Base-by-base conservation (phyloP, 2,888 invertebrate species). In the Eledona agricola region DNA sequence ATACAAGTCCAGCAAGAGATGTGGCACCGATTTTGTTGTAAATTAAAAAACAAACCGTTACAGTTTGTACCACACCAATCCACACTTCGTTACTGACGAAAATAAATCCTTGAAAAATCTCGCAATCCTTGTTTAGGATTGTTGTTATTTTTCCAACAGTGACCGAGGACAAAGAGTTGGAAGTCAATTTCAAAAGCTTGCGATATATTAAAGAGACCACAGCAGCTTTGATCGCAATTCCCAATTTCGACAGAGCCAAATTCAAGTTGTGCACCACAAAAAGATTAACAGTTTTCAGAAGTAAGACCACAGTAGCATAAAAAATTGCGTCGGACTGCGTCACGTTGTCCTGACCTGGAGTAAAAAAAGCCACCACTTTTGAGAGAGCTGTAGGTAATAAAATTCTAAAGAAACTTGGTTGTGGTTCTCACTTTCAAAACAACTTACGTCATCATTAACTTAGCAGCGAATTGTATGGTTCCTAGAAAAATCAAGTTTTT, bases 91-190 rank as follows among this genome's bases (percentile, higher is more conserved):
- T 95, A 1, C 93, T 74, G 72, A 93, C 94, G 59, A 90, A 84
- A 26, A 93, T 81, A 4, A 90, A 90, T 66, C 89, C 82, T 73
- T 96, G 96, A 73, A 96, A 95, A 40, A 93, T 83, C 65, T 88
- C 88, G 59, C 96, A 91, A 74, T 97, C 97, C 72, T 96, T 97
- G 1, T 95, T 93, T 42, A 97, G 80, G 9, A 96, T 81, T 67
- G 96, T 96, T 19, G 96, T 91, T 54, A 85, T 81, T 70, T 84
- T 84, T 1, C 86, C 86, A 37, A 80, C 78, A 1, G 90, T 88
- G 3, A 89, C 88, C 65, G 87, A 81, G 1, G 85, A 83, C 58
- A 91, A 69, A 1, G 90, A 86, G 0, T 81, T 57, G 1, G 65
- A 60, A 16, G 62, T 68, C 10, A 74, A 49, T 45, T 59, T 67